These are phyloP conservation scores for Shargacucullia verbasci DNA, from an alignment of 2,888 invertebrate genomes.

Conservation along the genomic window DNA sequence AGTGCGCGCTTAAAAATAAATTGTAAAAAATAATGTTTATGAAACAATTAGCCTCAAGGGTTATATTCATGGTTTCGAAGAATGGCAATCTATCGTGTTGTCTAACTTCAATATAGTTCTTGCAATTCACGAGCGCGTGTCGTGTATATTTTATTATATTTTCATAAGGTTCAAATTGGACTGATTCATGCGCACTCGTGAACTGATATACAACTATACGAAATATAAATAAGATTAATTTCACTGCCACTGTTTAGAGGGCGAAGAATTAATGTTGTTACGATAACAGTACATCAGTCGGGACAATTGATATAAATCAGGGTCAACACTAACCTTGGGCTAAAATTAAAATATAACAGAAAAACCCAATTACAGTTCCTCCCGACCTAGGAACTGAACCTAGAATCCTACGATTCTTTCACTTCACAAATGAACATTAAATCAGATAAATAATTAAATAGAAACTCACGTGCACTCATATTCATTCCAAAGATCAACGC, in stretches of 20 bases:
- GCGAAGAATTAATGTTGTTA: too few relatives aligned
- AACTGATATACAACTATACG: too few relatives aligned
- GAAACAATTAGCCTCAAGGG: slow-evolving; percentile 22
- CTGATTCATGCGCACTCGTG: too few relatives aligned
- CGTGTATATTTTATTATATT: too few relatives aligned
- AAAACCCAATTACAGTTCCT: not conserved
- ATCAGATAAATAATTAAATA: slow-evolving; percentile 7
- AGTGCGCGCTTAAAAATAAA: slow-evolving; percentile 71
- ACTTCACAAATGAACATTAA: not conserved
- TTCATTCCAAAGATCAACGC: slow-evolving; percentile 99
- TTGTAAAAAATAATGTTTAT: slow-evolving; percentile 39
- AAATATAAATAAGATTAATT: too few relatives aligned
- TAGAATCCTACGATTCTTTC: not conserved
- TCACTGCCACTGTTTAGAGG: too few relatives aligned
- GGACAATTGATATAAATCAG: too few relatives aligned
- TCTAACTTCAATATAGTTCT: too few relatives aligned
- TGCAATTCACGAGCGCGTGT: too few relatives aligned
- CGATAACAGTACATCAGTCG: too few relatives aligned
- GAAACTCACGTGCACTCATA: slow-evolving; percentile 99
- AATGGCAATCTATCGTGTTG: not conserved
- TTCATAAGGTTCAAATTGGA: too few relatives aligned
- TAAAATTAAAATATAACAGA: not conserved
- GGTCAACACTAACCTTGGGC: too few relatives aligned
- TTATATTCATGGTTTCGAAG: slow-evolving; percentile 3
- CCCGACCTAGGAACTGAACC: slow-evolving; percentile 24